phyloP scores from a whole-genome alignment of 2,797 vertebrate genomes.

The Siniperca undulata region DNA sequence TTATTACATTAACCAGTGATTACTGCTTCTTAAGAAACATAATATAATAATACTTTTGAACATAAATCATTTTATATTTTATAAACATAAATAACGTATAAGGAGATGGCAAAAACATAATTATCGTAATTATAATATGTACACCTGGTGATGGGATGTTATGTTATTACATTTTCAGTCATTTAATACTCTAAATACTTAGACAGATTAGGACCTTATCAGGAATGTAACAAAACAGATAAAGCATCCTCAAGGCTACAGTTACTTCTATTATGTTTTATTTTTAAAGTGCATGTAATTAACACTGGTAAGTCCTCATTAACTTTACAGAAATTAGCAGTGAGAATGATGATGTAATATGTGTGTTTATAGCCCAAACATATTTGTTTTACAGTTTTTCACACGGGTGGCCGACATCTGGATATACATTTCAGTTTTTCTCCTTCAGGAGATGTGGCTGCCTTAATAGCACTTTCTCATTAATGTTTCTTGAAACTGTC shows the following conservation, averaged over 20 bases:
- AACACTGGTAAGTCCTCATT: conserved; percentile 39
- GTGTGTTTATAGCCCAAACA: conserved; percentile 39
- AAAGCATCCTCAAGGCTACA: conserved; percentile 25
- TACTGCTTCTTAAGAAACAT: neutral
- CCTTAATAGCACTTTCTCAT: conserved; percentile 54
- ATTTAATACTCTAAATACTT: neutral
- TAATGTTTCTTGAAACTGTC: conserved; percentile 26
- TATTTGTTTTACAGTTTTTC: conserved; percentile 50
- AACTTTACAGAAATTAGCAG: conserved; percentile 12
- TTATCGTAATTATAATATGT: neutral
- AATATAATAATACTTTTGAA: neutral
- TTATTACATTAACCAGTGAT: neutral
- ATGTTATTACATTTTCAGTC: neutral
- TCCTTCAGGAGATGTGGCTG: conserved; percentile 29
- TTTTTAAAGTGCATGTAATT: conserved; percentile 32
- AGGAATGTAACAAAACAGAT: conserved; percentile 5
- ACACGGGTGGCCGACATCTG: conserved; percentile 63
- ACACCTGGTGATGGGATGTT: neutral
- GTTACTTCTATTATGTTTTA: conserved; percentile 24
- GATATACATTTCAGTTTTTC: conserved; percentile 41
- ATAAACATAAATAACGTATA: neutral
- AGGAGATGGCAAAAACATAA: neutral
- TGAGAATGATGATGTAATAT: conserved; percentile 58
- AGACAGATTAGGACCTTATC: neutral
- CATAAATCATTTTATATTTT: neutral